Percentiles rank a stretch among this genome's conserved stretches.
phyloP scores from a whole-genome alignment of 2,797 vertebrate species.

The Sitta carolinensis region DNA sequence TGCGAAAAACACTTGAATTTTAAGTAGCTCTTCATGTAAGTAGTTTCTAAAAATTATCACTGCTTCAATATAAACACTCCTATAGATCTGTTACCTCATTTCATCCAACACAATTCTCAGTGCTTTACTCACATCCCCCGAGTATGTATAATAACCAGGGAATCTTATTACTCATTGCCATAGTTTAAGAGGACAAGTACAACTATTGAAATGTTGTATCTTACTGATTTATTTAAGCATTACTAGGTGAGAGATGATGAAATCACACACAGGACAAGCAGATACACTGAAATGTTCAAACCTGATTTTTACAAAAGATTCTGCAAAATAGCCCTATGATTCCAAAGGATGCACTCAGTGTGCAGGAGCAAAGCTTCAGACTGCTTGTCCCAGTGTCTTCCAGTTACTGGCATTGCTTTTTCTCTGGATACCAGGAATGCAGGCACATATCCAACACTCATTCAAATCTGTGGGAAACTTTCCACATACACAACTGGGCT shows the following conservation, averaged over 20 bases:
- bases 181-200: neutral
- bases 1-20: accelerated
- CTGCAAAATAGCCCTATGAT: neutral
- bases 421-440: neutral
- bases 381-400: neutral
- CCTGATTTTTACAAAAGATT: neutral
- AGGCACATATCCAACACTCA: neutral
- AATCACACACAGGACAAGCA: neutral
- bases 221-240: neutral
- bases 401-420: neutral
- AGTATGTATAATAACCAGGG: neutral
- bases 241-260: neutral
- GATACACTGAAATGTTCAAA: neutral
- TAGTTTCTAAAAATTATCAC: neutral
- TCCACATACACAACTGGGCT: neutral
- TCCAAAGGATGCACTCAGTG: neutral
- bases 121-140: neutral
- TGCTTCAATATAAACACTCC: neutral
- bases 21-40: neutral
- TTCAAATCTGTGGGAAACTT: neutral
- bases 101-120: neutral
- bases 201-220: neutral
- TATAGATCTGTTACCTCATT: neutral
- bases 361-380: neutral
- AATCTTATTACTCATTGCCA: neutral